These are phyloP conservation scores for Diadegma fenestrale DNA, from an alignment of 2,888 invertebrate species.

Conservation along the genomic window DNA sequence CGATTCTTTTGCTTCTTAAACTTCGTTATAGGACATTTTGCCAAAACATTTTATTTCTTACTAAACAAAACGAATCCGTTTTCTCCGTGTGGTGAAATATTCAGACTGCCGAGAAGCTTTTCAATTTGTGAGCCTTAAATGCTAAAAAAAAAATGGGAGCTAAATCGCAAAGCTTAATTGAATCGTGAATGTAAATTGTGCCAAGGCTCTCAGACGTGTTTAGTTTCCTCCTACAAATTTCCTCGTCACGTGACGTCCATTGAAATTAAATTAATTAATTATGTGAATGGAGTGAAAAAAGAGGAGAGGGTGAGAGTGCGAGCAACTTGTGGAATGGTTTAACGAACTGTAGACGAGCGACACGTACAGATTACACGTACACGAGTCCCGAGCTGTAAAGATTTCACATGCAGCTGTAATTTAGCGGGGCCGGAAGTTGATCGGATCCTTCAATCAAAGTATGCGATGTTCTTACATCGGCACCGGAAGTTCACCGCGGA, in stretches of 20 bases:
- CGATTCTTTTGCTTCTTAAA: no score
- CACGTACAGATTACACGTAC: not conserved
- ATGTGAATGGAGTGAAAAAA: constrained; percentile 4
- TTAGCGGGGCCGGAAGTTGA: constrained; percentile 57
- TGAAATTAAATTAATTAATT: constrained; percentile 51
- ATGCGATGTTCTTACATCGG: not conserved
- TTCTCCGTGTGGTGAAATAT: no score
- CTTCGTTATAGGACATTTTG: no score
- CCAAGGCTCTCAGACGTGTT: constrained; percentile 27
- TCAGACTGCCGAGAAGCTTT: not conserved
- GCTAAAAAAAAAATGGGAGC: not conserved
- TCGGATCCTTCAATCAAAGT: constrained; percentile 51
- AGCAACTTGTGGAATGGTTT: constrained; percentile 54
- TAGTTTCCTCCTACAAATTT: constrained; percentile 31
- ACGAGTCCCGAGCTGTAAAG: constrained; percentile 14
- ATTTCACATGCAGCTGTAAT: constrained; percentile 20
- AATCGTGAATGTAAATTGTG: constrained; percentile 38
- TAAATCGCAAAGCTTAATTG: not conserved
- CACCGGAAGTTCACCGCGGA: constrained; percentile 33
- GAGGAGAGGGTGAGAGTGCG: constrained; percentile 7
- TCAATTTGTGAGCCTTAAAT: not conserved
- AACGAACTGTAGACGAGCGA: constrained; percentile 41
- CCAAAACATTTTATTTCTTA: no score
- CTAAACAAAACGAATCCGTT: no score
- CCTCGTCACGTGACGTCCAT: constrained; percentile 29